These are phyloP conservation scores for Drosophila aldrichi DNA, from an alignment of 2,888 invertebrate species.

Conservation along the genomic window DNA sequence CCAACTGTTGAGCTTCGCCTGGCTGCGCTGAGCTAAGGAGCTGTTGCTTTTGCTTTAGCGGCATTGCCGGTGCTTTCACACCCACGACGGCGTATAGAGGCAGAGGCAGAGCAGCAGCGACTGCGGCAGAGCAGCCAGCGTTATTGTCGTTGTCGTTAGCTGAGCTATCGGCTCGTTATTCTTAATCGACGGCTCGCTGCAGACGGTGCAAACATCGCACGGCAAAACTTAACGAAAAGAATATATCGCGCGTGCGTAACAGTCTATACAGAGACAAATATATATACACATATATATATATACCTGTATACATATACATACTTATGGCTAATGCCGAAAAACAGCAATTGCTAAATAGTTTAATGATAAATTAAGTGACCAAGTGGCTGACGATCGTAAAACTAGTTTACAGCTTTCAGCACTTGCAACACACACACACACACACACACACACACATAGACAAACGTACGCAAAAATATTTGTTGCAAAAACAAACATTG, in stretches of 20 bases:
- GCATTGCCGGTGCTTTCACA: constrained; percentile 17
- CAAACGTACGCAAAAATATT: background rate
- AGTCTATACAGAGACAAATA: background rate
- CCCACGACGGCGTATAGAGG: constrained; percentile 18
- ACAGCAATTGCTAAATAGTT: constrained; percentile 9
- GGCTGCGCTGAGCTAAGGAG: constrained; percentile 29
- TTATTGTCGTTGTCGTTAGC: constrained; percentile 3
- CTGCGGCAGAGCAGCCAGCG: constrained; percentile 5
- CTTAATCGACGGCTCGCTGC: constrained; percentile 68
- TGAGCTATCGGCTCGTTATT: constrained; percentile 53
- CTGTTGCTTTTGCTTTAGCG: constrained; percentile 18
- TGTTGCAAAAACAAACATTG: constrained; percentile 19
- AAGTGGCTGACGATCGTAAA: constrained; percentile 28
- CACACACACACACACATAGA: too few species aligned
- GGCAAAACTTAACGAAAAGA: constrained; percentile 28
- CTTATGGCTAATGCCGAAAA: constrained; percentile 5
- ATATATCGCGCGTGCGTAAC: constrained; percentile 51
- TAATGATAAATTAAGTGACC: constrained; percentile 52
- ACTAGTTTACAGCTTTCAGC: constrained; percentile 44
- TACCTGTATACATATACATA: background rate
- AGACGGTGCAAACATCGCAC: constrained; percentile 62
- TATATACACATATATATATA: background rate
- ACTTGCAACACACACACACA: constrained; percentile 6
- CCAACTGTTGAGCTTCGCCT: constrained; percentile 51
- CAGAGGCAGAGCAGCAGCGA: constrained; percentile 13